Evolutionary conservation across 2,113 vertebrate species (phyloP).

Genomic region (Bos javanicus): DNA sequence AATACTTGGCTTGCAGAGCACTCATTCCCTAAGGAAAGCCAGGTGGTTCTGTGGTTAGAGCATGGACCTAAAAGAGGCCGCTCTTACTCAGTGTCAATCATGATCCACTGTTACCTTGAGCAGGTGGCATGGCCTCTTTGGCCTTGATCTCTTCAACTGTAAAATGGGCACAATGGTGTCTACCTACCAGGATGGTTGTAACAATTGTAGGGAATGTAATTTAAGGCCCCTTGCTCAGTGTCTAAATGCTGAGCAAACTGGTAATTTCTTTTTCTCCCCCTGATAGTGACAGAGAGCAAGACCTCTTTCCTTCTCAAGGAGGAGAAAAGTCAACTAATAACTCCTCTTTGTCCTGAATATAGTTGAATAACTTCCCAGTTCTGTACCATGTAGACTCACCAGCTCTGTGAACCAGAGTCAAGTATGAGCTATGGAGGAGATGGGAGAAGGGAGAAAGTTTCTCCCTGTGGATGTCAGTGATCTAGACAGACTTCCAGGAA

Average conservation of each 20-base stretch:
- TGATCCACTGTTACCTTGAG: not conserved
- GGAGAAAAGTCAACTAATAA: not conserved
- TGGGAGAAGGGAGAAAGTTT: not conserved
- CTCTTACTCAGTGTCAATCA: not conserved
- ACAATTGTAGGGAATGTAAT: not conserved
- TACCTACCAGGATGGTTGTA: not conserved
- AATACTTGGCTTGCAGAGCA: not conserved
- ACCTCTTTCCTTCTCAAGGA: not conserved
- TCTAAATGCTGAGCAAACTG: not conserved
- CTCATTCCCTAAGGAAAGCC: not conserved
- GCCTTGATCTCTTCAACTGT: not conserved
- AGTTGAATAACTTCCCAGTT: not conserved
- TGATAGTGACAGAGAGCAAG: not conserved
- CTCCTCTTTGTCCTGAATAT: not conserved
- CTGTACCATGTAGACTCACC: not conserved
- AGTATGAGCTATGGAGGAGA: not conserved
- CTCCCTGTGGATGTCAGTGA: not conserved
- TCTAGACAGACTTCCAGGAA: slow-evolving; percentile 33
- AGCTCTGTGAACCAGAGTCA: not conserved
- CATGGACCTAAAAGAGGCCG: not conserved
- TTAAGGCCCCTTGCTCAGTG: not conserved
- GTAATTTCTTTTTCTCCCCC: not conserved
- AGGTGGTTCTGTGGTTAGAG: not conserved
- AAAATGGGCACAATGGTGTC: not conserved
- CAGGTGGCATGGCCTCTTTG: not conserved